phyloP scores from a whole-genome alignment of 2,888 invertebrate genomes.

The Linyphia triangularis region DNA sequence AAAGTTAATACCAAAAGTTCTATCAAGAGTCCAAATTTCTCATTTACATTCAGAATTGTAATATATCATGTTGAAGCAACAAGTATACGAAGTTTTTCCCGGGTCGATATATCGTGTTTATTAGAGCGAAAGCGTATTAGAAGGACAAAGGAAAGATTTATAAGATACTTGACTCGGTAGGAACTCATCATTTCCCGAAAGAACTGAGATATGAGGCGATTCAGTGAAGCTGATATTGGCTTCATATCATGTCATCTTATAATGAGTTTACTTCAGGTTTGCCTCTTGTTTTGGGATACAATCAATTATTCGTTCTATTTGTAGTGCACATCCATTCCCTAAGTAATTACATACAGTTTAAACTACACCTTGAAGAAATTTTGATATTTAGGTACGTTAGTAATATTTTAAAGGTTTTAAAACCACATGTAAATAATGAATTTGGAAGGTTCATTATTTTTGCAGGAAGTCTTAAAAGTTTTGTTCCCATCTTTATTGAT shows the following conservation, averaged over 20 bases:
- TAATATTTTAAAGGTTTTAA: too few relatives aligned
- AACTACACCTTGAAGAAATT: too few relatives aligned
- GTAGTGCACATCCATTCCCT: too few relatives aligned
- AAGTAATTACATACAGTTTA: too few relatives aligned
- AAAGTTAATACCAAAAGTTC: too few relatives aligned
- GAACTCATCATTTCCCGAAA: neutral
- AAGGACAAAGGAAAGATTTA: conserved; percentile 10
- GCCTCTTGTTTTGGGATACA: neutral
- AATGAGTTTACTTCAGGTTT: too few relatives aligned
- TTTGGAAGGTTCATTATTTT: too few relatives aligned
- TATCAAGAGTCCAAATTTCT: neutral
- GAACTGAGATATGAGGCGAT: neutral
- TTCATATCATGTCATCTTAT: too few relatives aligned
- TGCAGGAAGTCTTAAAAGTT: too few relatives aligned
- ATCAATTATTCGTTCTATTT: neutral
- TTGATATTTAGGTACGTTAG: too few relatives aligned
- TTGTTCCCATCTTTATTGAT: too few relatives aligned
- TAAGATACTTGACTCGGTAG: neutral
- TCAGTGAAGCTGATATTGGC: neutral
- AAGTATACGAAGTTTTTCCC: neutral
- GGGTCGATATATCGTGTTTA: neutral
- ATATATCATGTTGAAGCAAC: neutral
- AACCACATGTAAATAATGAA: too few relatives aligned
- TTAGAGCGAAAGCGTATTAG: neutral
- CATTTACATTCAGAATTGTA: neutral